Conservation (phyloP, 2,797 vertebrate genomes). For the Scolopax rusticola region DNA sequence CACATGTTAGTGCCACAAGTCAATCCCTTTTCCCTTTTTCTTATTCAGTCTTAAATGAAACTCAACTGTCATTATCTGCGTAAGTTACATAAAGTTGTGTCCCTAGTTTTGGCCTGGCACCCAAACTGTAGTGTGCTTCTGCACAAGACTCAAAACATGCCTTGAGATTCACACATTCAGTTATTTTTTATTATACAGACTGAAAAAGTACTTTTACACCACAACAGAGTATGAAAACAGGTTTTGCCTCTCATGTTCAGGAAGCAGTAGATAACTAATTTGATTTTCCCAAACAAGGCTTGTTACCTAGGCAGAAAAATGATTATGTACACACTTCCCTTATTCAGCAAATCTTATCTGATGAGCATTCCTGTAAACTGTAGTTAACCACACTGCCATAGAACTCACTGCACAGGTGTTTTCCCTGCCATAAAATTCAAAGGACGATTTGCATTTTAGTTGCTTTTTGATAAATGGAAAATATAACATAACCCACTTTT, state of each 20-base stretch:
- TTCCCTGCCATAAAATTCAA: slow-evolving; percentile 25
- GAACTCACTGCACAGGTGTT: not conserved
- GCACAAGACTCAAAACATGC: not conserved
- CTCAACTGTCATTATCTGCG: fast-evolving
- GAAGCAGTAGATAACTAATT: not conserved
- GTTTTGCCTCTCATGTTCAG: not conserved
- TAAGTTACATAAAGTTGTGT: not conserved
- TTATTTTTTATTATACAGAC: not conserved
- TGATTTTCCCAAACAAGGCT: not conserved
- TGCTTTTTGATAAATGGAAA: slow-evolving; percentile 54
- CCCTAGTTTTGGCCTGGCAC: not conserved
- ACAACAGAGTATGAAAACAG: not conserved
- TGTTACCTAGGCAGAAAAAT: not conserved
- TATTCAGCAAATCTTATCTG: slow-evolving; percentile 43
- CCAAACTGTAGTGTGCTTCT: not conserved
- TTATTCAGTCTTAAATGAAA: not conserved
- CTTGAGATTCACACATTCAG: not conserved
- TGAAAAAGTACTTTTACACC: not conserved
- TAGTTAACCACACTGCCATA: not conserved
- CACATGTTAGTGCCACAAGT: not conserved
- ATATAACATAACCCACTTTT: slow-evolving; percentile 4
- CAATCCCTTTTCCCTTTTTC: not conserved
- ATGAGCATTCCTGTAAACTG: slow-evolving; percentile 58
- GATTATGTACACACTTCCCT: not conserved
- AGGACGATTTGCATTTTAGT: slow-evolving; percentile 55